Evolutionary conservation across 2,888 invertebrate species (phyloP), one percentile per base, ranked within the genome.

Genomic region (Loripinus fragilis): DNA sequence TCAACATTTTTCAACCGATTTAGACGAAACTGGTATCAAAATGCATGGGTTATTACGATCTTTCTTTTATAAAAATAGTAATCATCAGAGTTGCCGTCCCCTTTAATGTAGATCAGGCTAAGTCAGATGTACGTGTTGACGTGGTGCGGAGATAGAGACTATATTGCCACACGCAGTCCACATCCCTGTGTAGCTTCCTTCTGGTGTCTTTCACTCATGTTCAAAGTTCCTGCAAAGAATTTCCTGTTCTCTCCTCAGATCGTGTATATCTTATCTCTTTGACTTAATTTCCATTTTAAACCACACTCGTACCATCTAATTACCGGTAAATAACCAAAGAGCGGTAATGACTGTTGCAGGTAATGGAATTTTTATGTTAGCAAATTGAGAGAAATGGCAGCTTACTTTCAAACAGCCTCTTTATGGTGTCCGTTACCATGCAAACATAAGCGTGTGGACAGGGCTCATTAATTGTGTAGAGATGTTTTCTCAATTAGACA

Each of bases 321-420:
- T 60, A 60, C 60, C 60, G 60, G 33, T 60, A 60, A 60, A 60
- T 60, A 60, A 60, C 60, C 60, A 60, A 60, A 60, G 30, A 17
- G 17, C 28, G 33, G 17, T 25, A 60, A 60, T 60, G 60, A 60
- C 30, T 33, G 33, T 60, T 15, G 17, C 23, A 60, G 60, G 3
- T 60, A 60, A 60, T 60, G 60, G 33, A 60, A 33, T 33, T 60
- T 60, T 60, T 60, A 60, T 60, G 60, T 60, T 33, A 17, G 33
- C 17, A 33, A 28, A 25, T 20, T 60, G 28, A 60, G 23, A 8
- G 20, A 33, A 30, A 10, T 33, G 60, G n/a, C 33, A 33, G 17
- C 60, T 20, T 60, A 28, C 12, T 60, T 60, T 23, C 33, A 8
- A 17, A 33, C 33, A 33, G 2, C 15, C 17, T 17, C 38, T 60